These are phyloP conservation scores for Lycopodina hypogea DNA, from an alignment of 37 sponge, comb jelly and placozoan genomes.

Conservation along the genomic window DNA sequence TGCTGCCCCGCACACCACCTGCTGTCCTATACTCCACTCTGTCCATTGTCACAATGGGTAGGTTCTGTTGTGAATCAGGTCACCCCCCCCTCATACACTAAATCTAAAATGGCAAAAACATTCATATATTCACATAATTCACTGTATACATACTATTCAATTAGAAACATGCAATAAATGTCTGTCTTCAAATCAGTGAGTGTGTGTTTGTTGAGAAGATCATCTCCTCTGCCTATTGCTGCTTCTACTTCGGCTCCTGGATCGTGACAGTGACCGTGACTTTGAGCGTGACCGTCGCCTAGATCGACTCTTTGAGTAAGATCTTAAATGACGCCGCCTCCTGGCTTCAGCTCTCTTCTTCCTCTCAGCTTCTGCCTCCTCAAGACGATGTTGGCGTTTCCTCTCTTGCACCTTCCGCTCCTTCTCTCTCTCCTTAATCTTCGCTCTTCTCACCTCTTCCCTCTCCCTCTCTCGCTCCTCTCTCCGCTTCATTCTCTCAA, in stretches of 20 bases:
- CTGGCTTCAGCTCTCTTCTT: constrained; percentile 29
- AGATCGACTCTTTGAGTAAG: background rate
- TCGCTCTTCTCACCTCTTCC: constrained; percentile 26
- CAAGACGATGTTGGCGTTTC: background rate
- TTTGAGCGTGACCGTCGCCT: background rate
- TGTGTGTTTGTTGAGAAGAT: too few species aligned
- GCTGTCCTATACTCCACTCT: too few species aligned
- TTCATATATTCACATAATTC: too few species aligned
- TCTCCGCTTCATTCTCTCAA: constrained; percentile 34
- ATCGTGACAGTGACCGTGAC: constrained; percentile 26
- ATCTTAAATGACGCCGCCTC: constrained; percentile 24
- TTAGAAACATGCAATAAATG: too few species aligned
- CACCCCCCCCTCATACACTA: too few species aligned
- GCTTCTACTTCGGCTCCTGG: background rate
- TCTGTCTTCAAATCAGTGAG: too few species aligned
- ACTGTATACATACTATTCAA: too few species aligned
- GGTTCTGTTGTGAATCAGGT: too few species aligned
- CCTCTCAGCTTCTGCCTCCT: constrained; percentile 28
- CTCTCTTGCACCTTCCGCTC: constrained; percentile 24
- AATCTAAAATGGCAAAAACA: too few species aligned
- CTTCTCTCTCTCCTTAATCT: constrained; percentile 3
- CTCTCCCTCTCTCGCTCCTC: constrained; percentile 20
- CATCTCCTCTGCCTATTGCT: background rate
- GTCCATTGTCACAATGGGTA: too few species aligned
- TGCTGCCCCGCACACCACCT: too few species aligned